Percentiles rank a stretch among this genome's conserved stretches.
phyloP scores from a whole-genome alignment of 2,113 vertebrate species.

The Copsychus sechellarum region DNA sequence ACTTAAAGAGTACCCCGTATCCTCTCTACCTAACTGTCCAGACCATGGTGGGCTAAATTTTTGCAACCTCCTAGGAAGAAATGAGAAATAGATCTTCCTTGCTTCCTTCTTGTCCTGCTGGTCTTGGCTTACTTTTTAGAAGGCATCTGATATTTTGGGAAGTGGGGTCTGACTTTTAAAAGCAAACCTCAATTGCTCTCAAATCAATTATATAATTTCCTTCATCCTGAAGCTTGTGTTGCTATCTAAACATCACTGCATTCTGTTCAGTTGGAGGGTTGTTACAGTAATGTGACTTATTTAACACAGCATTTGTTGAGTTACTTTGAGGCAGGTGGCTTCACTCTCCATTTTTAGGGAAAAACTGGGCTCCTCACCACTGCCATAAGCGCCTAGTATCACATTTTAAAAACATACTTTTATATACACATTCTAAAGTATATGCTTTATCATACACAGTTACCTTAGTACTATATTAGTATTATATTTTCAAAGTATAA shows the following conservation, averaged over 20 bases:
- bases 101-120: not conserved
- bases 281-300: not conserved
- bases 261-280: not conserved
- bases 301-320: not conserved
- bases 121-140: not conserved
- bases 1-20: not conserved
- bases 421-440: not conserved
- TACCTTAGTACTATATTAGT: not conserved
- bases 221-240: not conserved
- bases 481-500: not conserved
- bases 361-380: not conserved
- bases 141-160: not conserved
- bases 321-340: not conserved
- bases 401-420: not conserved
- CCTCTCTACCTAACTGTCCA: not conserved
- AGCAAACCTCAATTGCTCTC: not conserved
- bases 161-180: not conserved
- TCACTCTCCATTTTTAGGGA: not conserved
- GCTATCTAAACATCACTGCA: not conserved
- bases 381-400: not conserved
- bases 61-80: not conserved
- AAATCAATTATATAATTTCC: not conserved
- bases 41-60: not conserved
- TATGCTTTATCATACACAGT: not conserved
- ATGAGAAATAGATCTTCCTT: not conserved